phyloP scores from a whole-genome alignment of 2,797 vertebrate genomes.

The Arremon aurantiirostris region DNA sequence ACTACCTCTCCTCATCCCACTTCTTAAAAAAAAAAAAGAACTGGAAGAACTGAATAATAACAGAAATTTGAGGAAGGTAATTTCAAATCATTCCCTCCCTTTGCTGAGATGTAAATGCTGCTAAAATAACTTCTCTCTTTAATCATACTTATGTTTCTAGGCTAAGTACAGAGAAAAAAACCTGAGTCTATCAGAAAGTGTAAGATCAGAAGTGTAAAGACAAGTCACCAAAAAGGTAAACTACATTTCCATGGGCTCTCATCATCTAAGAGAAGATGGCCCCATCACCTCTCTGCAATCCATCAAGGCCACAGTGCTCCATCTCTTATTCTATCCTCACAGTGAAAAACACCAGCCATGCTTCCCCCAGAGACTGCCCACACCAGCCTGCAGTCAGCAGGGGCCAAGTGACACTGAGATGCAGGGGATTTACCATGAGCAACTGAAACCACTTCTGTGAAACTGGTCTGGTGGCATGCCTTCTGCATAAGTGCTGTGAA shows the following conservation, averaged over 20 bases:
- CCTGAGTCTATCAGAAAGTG: background rate
- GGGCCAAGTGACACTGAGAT: background rate
- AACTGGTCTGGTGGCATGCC: background rate
- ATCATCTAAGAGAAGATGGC: fast-evolving
- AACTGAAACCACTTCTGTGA: background rate
- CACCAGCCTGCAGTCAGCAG: background rate
- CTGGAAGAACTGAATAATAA: background rate
- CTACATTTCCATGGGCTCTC: background rate
- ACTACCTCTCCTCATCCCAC: background rate
- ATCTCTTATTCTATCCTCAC: background rate
- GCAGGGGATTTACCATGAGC: background rate
- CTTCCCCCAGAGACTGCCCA: background rate
- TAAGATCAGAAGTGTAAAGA: background rate
- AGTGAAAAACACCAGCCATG: background rate
- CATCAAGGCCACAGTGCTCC: background rate
- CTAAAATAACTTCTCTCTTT: background rate
- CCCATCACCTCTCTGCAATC: background rate
- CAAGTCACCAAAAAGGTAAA: background rate
- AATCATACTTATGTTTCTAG: background rate
- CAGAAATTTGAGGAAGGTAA: background rate
- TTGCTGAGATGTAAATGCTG: background rate
- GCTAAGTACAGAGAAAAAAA: background rate
- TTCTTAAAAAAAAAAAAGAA: background rate
- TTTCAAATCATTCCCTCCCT: background rate
- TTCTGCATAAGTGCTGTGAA: background rate